Evolutionary conservation across 2,888 invertebrate genomes (phyloP).

Genomic region (Latrodectus elegans): DNA sequence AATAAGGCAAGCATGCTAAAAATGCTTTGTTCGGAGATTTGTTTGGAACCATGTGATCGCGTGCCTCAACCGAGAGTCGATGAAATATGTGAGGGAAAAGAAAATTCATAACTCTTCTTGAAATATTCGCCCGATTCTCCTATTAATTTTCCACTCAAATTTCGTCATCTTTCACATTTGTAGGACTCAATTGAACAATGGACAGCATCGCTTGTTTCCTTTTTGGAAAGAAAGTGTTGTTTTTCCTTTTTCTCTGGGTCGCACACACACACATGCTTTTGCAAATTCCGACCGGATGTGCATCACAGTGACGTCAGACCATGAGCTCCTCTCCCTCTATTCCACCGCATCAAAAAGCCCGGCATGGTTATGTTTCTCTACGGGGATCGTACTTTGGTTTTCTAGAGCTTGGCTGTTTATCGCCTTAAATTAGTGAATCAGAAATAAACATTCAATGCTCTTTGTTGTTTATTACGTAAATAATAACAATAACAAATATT

Average conservation of each 20-base stretch:
- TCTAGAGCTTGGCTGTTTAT: slow-evolving; percentile 22
- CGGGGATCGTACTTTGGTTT: not conserved
- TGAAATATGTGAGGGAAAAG: too few relatives aligned
- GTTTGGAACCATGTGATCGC: too few relatives aligned
- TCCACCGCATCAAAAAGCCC: slow-evolving; percentile 22
- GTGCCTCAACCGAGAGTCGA: too few relatives aligned
- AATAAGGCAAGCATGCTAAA: too few relatives aligned
- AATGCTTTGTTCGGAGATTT: too few relatives aligned
- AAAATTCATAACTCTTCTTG: too few relatives aligned
- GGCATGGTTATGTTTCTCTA: slow-evolving; percentile 52
- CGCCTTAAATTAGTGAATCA: not conserved
- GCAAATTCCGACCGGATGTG: slow-evolving; percentile 62
- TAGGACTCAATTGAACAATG: slow-evolving; percentile 35
- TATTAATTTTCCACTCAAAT: not conserved
- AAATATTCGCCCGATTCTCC: too few relatives aligned
- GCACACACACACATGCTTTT: slow-evolving; percentile 39
- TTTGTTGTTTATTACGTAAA: too few relatives aligned
- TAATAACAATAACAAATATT: too few relatives aligned
- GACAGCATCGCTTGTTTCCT: slow-evolving; percentile 23
- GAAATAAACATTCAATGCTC: not conserved
- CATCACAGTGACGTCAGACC: slow-evolving; percentile 66
- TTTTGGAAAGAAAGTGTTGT: slow-evolving; percentile 5
- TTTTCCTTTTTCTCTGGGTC: slow-evolving; percentile 37
- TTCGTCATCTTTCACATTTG: slow-evolving; percentile 15
- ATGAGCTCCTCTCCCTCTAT: slow-evolving; percentile 32